Base-by-base conservation (phyloP, 53 echinoderm and acorn worm species). In the Echinarachnius parma region DNA sequence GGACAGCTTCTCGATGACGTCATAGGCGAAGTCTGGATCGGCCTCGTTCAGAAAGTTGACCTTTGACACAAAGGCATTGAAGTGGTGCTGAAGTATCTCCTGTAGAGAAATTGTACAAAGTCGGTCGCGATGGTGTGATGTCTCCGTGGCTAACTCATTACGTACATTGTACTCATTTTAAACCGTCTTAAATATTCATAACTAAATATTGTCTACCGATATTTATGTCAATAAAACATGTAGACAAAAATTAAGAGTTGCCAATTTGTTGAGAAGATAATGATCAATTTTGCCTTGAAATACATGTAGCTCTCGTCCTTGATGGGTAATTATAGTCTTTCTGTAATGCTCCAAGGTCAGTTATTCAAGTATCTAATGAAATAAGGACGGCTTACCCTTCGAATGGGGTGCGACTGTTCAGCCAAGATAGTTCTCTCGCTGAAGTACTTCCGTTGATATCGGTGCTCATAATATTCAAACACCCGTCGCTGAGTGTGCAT, bases 391-490 rank as follows among this genome's bases (percentile, higher is more conserved):
- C 66, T 75, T 80, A 91, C 98, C 83, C 77, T 64, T 80, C 98
- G 71, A 15, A 98, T 54, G 28, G 98, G 98, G 31, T 75, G 71
- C 5, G 88, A 88, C 60, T 91, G 91, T 50, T 96, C 98, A 13
- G 21, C 18, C 10, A 96, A 49, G 21, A 96, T 96, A 3, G 78
- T 33, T 2, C 66, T 79, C 37, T 98, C 98, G 37, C 92, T 81
- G 34, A 98, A 98, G 77, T 84, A 86, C 27, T 98, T 91, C 28
- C 98, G 61, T 64, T 98, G 91, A 57, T 98, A 98, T 25, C 98
- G 85, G 53, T 88, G 91, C 21, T 98, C 98, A 64, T 98, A 98
- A 54, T 98, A 98, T 2, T 80, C 80, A 55, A 98, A 47, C 9
- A 98, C 85, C 0, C 98, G 79, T 27, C 87, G 81, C 81, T 98